phyloP scores from a whole-genome alignment of 2,797 vertebrate genomes.

The Spinus olivaceus region DNA sequence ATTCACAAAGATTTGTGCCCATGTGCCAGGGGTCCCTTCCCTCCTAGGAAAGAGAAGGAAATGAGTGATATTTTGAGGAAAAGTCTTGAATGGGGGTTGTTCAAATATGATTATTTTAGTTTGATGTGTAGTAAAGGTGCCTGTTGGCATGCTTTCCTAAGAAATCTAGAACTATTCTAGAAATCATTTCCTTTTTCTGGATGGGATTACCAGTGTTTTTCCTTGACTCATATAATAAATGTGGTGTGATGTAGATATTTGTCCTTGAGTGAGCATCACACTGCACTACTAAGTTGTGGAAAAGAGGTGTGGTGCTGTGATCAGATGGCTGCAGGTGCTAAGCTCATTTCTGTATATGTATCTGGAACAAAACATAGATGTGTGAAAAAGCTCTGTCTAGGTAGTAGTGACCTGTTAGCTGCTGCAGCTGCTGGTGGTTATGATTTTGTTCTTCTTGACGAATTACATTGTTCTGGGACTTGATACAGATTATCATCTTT shows the following conservation, averaged over 20 bases:
- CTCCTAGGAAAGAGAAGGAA: neutral
- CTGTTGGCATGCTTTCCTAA: neutral
- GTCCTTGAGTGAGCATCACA: neutral
- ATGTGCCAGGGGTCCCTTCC: accelerated
- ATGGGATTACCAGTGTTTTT: neutral
- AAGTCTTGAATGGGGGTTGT: neutral
- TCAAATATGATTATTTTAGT: neutral
- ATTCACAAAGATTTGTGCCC: neutral
- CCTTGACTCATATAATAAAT: neutral
- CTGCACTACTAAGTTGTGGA: neutral
- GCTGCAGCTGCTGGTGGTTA: neutral
- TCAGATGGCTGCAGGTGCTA: neutral
- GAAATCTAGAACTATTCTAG: neutral
- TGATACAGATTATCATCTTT: neutral
- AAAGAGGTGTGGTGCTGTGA: neutral
- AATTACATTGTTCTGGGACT: neutral
- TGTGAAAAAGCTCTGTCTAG: neutral
- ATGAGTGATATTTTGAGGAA: neutral
- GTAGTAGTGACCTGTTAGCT: neutral
- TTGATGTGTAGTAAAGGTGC: neutral
- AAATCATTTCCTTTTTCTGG: neutral
- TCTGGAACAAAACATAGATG: neutral
- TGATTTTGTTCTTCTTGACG: neutral
- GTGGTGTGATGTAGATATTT: neutral
- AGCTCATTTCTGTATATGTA: accelerated